Conservation (phyloP, 1,140 invertebrate genomes). For the Hormaphis cornu region DNA sequence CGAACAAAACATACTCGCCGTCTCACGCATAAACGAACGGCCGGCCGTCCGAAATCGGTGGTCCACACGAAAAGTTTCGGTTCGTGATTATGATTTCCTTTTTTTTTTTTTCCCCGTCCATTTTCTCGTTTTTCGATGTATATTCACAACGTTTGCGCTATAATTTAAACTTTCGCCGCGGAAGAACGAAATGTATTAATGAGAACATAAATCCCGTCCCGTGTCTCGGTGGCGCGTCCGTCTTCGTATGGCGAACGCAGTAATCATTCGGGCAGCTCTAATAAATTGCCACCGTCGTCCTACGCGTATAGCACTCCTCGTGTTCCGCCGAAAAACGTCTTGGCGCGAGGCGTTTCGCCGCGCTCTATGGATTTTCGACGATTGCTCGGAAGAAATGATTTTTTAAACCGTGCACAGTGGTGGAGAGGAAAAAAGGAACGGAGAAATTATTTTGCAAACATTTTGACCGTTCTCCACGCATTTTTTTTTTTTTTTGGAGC, state of each 20-base stretch:
- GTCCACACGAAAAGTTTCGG: too few species aligned
- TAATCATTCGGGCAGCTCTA: background rate
- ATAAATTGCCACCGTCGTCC: background rate
- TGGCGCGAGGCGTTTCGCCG: background rate
- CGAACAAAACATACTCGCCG: too few species aligned
- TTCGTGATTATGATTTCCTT: background rate
- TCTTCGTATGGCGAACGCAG: background rate
- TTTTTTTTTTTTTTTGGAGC: too few species aligned
- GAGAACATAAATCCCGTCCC: background rate
- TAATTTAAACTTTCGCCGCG: background rate
- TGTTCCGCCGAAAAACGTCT: background rate
- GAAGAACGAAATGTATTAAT: conserved; percentile 6
- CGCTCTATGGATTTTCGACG: background rate
- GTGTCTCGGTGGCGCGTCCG: background rate
- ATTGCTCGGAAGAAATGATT: too few species aligned
- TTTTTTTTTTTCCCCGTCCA: background rate
- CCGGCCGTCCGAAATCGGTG: too few species aligned
- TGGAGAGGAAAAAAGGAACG: too few species aligned
- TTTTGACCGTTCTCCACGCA: too few species aligned
- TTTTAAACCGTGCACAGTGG: too few species aligned
- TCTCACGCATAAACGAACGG: too few species aligned
- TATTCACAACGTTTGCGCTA: background rate
- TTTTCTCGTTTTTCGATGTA: background rate
- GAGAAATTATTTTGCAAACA: too few species aligned
- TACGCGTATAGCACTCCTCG: too few species aligned